Conservation (phyloP, 2,113 vertebrate genomes). For the Peromyscus californicus region DNA sequence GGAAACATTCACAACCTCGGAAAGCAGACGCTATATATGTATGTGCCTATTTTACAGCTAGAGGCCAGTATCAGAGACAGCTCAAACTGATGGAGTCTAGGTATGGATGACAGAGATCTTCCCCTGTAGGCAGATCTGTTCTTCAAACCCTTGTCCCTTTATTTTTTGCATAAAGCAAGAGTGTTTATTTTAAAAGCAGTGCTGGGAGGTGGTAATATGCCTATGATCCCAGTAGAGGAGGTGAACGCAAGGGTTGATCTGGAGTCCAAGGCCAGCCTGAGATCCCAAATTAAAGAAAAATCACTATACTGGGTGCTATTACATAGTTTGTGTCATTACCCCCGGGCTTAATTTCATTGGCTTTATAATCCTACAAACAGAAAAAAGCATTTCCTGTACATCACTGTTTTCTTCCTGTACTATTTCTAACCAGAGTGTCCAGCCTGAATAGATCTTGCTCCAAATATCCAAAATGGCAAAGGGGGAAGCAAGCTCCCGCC, state of each 20-base stretch:
- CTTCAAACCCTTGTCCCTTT: background rate
- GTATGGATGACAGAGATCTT: background rate
- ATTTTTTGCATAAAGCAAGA: background rate
- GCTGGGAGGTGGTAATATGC: background rate
- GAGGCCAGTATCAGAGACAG: background rate
- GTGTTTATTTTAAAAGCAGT: background rate
- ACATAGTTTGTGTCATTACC: background rate
- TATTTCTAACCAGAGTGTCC: too few relatives aligned
- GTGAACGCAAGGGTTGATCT: background rate
- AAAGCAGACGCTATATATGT: background rate
- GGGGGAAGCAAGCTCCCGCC: background rate
- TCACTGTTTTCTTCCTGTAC: background rate
- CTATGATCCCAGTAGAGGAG: background rate
- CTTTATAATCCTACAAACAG: background rate
- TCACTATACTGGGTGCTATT: background rate
- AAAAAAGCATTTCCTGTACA: background rate
- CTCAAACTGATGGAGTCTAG: background rate
- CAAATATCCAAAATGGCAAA: background rate
- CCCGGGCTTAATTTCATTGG: background rate
- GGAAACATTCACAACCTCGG: rapidly evolving
- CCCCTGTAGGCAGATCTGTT: background rate
- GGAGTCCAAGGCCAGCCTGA: background rate
- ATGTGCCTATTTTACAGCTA: background rate
- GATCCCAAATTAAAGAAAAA: background rate
- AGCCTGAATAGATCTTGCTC: background rate